These are phyloP conservation scores for Drosophila mimica DNA, from an alignment of 2,888 invertebrate species.

Conservation along the genomic window DNA sequence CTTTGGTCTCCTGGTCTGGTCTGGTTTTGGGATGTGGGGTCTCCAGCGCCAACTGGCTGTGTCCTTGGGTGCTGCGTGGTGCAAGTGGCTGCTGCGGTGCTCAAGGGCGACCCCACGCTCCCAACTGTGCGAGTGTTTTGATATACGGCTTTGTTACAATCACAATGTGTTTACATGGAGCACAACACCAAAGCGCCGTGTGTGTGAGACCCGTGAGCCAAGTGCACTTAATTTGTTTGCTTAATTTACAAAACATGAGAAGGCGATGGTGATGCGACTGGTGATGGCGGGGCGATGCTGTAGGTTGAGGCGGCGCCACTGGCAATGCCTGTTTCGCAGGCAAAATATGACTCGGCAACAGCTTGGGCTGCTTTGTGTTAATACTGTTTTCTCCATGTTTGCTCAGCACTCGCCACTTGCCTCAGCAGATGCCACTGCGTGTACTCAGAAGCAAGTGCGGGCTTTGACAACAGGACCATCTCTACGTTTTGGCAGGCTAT, in stretches of 20 bases:
- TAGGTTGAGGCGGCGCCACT: background rate
- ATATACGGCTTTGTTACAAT: slow-evolving; percentile 77
- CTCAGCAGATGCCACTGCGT: slow-evolving; percentile 61
- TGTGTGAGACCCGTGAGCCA: slow-evolving; percentile 60
- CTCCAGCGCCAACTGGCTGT: slow-evolving; percentile 24
- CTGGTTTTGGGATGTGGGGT: slow-evolving; percentile 27
- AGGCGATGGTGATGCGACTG: slow-evolving; percentile 22
- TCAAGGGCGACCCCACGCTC: slow-evolving; percentile 61
- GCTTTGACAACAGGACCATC: slow-evolving; percentile 47
- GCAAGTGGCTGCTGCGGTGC: slow-evolving; percentile 19
- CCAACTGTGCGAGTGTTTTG: slow-evolving; percentile 55
- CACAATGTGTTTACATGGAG: slow-evolving; percentile 75
- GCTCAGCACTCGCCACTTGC: slow-evolving; percentile 61
- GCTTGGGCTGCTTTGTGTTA: slow-evolving; percentile 32
- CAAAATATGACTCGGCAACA: slow-evolving; percentile 15
- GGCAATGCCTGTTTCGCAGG: slow-evolving; percentile 5
- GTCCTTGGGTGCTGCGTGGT: slow-evolving; percentile 61
- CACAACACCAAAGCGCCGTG: slow-evolving; percentile 48
- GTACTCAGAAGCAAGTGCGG: slow-evolving; percentile 44
- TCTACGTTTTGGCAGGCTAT: slow-evolving; percentile 10
- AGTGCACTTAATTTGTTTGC: slow-evolving; percentile 83
- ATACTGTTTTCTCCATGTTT: slow-evolving; percentile 55
- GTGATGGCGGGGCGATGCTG: slow-evolving; percentile 2
- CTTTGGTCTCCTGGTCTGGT: slow-evolving; percentile 16
- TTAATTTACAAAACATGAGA: slow-evolving; percentile 81